phyloP scores from a whole-genome alignment of 2,888 invertebrate genomes.

The Steinernema scapterisci region DNA sequence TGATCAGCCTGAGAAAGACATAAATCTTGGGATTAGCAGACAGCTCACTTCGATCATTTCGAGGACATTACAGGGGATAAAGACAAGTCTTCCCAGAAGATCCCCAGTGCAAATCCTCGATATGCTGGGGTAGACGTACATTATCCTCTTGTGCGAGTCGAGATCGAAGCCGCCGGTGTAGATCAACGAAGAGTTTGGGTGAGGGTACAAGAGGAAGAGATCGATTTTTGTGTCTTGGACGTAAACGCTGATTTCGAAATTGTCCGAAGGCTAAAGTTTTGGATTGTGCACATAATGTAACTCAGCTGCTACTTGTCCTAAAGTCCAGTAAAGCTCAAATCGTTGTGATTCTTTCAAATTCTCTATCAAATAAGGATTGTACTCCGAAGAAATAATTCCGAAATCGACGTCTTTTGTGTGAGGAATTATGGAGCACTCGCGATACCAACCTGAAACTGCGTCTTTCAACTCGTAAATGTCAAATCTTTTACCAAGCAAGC shows the following conservation, averaged over 20 bases:
- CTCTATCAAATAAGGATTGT: not conserved
- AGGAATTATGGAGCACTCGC: conserved; percentile 40
- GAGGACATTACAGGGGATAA: not conserved
- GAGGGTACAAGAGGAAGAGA: not conserved
- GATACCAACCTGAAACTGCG: conserved; percentile 38
- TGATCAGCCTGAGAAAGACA: no score
- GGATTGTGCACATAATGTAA: no score
- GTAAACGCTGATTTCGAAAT: conserved; percentile 3
- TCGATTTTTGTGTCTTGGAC: not conserved
- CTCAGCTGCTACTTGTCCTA: conserved; percentile 20
- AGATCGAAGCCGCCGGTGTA: not conserved
- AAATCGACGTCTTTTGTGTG: conserved; percentile 40
- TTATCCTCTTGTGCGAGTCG: not conserved
- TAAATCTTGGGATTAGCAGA: no score
- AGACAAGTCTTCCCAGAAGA: not conserved
- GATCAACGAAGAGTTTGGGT: not conserved
- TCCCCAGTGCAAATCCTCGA: not conserved
- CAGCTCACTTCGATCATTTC: not conserved
- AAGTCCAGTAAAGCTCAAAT: not conserved
- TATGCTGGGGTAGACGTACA: not conserved
- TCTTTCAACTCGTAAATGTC: not conserved
- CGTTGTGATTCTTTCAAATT: not conserved
- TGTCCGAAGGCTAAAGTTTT: not conserved
- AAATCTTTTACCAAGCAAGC: not conserved
- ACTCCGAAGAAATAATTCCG: conserved; percentile 9